Conservation (phyloP, 2,888 invertebrate genomes). For the Hirtodrosophila histrioides region DNA sequence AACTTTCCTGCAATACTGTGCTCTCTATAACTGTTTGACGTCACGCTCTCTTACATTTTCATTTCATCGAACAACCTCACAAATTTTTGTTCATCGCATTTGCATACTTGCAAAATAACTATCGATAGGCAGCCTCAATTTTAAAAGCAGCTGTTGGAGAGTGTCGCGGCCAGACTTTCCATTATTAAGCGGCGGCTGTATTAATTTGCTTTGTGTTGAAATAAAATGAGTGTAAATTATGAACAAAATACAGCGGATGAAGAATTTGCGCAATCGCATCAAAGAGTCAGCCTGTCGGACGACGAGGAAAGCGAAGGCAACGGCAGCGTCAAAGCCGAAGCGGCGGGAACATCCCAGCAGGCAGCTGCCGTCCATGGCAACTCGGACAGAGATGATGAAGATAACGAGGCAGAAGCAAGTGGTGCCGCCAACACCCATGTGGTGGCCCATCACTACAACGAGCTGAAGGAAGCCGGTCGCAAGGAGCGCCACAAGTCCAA, state of each 20-base stretch:
- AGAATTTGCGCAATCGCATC: conserved; percentile 29
- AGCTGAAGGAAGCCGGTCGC: conserved; percentile 92
- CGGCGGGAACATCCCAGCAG: not conserved
- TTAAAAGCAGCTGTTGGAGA: conserved; percentile 40
- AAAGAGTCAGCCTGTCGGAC: conserved; percentile 54
- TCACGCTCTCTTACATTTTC: too few species aligned
- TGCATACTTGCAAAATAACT: not conserved
- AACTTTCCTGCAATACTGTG: too few species aligned
- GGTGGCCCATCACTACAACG: conserved; percentile 97
- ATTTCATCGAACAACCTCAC: too few species aligned
- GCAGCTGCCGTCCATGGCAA: not conserved
- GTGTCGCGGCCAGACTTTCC: conserved; percentile 27
- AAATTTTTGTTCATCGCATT: too few species aligned
- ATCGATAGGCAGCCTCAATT: conserved; percentile 36
- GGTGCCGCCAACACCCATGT: conserved; percentile 77
- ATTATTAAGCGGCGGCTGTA: conserved; percentile 22
- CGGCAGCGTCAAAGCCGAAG: conserved; percentile 6
- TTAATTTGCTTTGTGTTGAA: conserved; percentile 19
- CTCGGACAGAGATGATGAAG: conserved; percentile 10
- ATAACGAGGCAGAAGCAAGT: conserved; percentile 22
- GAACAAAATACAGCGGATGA: conserved; percentile 54
- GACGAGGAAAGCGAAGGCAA: conserved; percentile 62
- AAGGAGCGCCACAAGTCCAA: conserved; percentile 93
- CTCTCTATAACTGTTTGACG: too few species aligned
- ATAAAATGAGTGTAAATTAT: conserved; percentile 58